Evolutionary conservation across 2,113 vertebrate genomes (phyloP).

Genomic region (Chaetura pelagica): DNA sequence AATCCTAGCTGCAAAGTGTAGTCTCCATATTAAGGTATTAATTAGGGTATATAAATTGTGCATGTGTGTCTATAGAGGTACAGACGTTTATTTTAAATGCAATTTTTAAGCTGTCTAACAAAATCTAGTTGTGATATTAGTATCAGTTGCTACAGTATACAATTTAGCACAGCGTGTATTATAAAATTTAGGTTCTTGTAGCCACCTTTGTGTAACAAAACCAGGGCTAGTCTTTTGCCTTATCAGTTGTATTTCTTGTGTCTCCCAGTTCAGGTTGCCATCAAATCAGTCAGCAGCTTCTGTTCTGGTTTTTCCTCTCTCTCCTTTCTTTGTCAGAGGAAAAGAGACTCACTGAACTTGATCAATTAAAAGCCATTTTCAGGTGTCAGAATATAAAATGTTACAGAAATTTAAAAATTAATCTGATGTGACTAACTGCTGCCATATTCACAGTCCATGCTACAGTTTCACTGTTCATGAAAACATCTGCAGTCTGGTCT

Average conservation of each 20-base stretch:
- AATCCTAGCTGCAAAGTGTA: neutral
- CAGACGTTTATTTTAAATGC: neutral
- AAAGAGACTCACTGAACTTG: neutral
- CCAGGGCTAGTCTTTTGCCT: neutral
- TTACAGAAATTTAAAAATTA: neutral
- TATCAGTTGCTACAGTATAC: neutral
- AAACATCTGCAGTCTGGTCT: neutral
- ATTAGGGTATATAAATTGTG: neutral
- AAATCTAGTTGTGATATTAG: neutral
- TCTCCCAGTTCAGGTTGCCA: neutral
- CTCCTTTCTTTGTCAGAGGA: neutral
- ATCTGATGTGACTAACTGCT: neutral
- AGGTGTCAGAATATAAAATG: neutral
- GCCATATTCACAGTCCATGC: neutral
- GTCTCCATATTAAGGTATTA: neutral
- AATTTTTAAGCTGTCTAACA: neutral
- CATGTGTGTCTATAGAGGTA: neutral
- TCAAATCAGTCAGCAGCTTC: rapidly evolving
- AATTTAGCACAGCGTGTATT: neutral
- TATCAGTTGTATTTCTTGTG: neutral
- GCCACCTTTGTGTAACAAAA: neutral
- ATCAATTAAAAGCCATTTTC: neutral
- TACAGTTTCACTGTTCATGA: neutral
- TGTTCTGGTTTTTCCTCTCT: neutral
- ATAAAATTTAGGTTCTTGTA: neutral